phyloP scores from a whole-genome alignment of 2,113 vertebrate genomes.

The Scatophagus argus region DNA sequence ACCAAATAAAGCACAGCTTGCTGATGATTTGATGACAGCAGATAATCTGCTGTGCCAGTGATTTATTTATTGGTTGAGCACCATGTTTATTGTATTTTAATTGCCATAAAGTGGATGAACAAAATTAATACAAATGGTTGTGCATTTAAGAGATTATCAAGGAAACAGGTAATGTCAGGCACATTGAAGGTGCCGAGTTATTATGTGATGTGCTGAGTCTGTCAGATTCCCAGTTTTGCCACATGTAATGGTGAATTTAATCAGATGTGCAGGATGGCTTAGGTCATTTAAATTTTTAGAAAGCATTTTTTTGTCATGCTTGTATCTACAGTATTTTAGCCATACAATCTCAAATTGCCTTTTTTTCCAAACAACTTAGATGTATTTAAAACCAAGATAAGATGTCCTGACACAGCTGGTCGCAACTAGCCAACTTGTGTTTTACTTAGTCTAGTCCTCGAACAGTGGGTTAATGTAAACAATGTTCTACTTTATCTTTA shows the following conservation, averaged over 20 bases:
- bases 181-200: conserved; percentile 1
- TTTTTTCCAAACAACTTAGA: background rate
- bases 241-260: background rate
- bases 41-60: conserved; percentile 7
- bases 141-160: conserved; percentile 1
- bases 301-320: background rate
- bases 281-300: background rate
- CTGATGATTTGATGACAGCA: background rate
- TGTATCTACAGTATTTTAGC: background rate
- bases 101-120: background rate
- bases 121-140: background rate
- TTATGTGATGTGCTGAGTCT: conserved; percentile 38
- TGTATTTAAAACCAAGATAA: background rate
- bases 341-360: background rate
- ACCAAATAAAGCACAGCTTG: background rate
- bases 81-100: conserved; percentile 21
- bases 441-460: background rate
- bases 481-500: background rate
- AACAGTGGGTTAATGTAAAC: background rate
- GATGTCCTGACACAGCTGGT: background rate
- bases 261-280: background rate
- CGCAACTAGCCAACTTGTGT: background rate
- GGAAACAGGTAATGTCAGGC: background rate
- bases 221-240: background rate
- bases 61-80: background rate